Percentiles rank a stretch among this genome's conserved stretches.
These are phyloP conservation scores for Yoshiicerus persimilis DNA, from an alignment of 1,140 invertebrate species.

Conservation along the genomic window DNA sequence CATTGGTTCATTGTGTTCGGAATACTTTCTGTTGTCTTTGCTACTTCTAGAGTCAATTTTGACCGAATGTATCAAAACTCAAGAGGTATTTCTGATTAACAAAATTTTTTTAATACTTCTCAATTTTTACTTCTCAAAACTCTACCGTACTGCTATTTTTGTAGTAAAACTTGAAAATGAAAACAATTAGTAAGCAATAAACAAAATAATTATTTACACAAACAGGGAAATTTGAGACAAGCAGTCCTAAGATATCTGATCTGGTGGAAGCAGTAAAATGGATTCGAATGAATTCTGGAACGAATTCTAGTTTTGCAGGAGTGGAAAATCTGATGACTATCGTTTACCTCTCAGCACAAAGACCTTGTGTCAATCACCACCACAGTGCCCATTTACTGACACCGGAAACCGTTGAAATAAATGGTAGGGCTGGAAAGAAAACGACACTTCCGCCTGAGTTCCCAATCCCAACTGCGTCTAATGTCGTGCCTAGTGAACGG, in stretches of 20 bases:
- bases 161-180: neutral
- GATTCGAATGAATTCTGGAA: neutral
- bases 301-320: slow-evolving; percentile 1
- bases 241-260: neutral
- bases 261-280: slow-evolving; percentile 13
- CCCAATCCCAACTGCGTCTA: neutral
- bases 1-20: neutral
- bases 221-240: neutral
- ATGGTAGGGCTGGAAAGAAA: neutral
- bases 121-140: neutral
- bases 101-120: too few relatives aligned
- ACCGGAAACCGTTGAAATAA: neutral
- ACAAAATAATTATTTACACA: neutral
- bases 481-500: neutral
- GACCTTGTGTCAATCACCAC: neutral
- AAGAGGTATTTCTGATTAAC: neutral
- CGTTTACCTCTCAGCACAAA: neutral
- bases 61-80: slow-evolving; percentile 24
- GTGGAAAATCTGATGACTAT: neutral
- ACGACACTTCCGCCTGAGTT: neutral
- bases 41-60: neutral
- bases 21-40: neutral
- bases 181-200: too few relatives aligned
- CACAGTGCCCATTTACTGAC: neutral
- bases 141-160: neutral